phyloP scores from a whole-genome alignment of 2,888 invertebrate genomes.

The Antitype chi region DNA sequence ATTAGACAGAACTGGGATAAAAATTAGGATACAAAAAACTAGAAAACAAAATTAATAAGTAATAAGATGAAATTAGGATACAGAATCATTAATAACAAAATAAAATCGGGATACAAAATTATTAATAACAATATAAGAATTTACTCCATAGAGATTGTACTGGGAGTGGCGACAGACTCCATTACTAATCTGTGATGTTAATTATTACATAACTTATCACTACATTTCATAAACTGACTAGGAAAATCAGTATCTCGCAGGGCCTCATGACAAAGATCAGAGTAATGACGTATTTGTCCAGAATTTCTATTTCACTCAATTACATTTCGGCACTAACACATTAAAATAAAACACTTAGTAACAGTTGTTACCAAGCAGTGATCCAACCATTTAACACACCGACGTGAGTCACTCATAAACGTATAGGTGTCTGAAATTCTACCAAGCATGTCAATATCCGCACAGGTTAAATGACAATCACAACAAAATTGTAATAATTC shows the following conservation, averaged over 20 bases:
- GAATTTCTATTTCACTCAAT: neutral
- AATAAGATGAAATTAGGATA: too few species aligned
- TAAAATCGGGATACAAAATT: too few species aligned
- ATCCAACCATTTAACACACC: neutral
- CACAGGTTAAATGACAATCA: neutral
- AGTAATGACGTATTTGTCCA: neutral
- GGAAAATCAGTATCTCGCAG: neutral
- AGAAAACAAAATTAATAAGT: too few species aligned
- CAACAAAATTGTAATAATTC: neutral
- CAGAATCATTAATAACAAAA: too few species aligned
- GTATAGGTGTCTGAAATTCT: neutral
- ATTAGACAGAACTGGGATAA: too few species aligned
- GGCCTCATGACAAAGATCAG: neutral
- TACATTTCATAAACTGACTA: neutral
- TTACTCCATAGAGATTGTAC: too few species aligned
- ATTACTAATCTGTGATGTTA: too few species aligned
- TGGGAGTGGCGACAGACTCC: too few species aligned
- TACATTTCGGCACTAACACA: neutral
- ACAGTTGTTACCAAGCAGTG: slow-evolving; percentile 1
- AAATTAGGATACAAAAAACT: too few species aligned
- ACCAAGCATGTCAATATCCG: neutral
- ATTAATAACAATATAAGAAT: too few species aligned
- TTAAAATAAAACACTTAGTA: too few species aligned
- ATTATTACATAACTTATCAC: too few species aligned
- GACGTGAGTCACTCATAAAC: neutral